Conservation (phyloP, 2,797 vertebrate genomes). For the Phoebastria nigripes region DNA sequence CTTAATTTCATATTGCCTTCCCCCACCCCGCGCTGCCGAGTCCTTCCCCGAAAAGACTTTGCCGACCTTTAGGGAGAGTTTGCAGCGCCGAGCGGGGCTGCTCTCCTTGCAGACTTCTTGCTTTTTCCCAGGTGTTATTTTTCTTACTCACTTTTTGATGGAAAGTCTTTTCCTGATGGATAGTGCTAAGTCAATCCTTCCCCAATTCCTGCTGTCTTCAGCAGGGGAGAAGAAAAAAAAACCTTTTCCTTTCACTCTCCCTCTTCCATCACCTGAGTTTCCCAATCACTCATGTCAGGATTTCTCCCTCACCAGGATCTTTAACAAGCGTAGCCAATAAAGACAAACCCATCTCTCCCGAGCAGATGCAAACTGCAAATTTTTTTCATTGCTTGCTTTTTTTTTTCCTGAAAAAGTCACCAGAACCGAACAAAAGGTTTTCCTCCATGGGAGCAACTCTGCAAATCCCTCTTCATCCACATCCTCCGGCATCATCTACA, state of each 20-base stretch:
- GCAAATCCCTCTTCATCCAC: neutral
- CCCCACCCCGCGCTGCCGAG: fast-evolving
- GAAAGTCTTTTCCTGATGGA: constrained; percentile 61
- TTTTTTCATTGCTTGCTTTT: neutral
- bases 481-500: fast-evolving
- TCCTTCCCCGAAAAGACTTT: neutral
- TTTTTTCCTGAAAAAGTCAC: neutral
- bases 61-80: neutral
- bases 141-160: constrained; percentile 58
- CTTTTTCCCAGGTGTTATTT: constrained; percentile 7
- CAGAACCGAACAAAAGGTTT: neutral
- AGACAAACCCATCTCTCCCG: neutral
- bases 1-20: neutral
- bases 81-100: neutral
- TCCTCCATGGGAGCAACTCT: neutral
- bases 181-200: constrained; percentile 31
- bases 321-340: neutral
- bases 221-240: constrained; percentile 1
- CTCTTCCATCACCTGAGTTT: constrained; percentile 33
- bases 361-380: neutral
- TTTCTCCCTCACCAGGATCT: constrained; percentile 14
- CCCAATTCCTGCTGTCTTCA: constrained; percentile 51
- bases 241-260: neutral
- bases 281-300: constrained; percentile 51
- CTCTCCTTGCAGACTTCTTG: neutral